phyloP scores from a whole-genome alignment of 2,888 invertebrate species.

The Platycheirus rosarum region DNA sequence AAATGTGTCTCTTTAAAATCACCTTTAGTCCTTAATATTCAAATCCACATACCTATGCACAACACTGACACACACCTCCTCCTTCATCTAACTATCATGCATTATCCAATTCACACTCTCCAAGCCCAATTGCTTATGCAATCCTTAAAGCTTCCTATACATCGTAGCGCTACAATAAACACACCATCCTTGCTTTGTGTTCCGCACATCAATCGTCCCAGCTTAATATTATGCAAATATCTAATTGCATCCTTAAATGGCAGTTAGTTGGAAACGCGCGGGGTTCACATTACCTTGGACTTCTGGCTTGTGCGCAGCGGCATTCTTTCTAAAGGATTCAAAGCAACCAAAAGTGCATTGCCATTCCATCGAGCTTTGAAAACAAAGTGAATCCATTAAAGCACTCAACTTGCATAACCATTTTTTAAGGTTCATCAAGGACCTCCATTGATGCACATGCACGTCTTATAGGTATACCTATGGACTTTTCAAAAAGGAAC shows the following conservation, averaged over 20 bases:
- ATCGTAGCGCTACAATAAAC: constrained; percentile 9
- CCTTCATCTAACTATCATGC: constrained; percentile 6
- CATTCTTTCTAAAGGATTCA: constrained; percentile 29
- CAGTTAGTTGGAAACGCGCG: not conserved
- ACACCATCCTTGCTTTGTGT: constrained; percentile 19
- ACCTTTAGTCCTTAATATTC: constrained; percentile 10
- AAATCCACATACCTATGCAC: too few species aligned
- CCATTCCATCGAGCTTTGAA: constrained; percentile 22
- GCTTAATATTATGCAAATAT: constrained; percentile 58
- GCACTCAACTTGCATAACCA: constrained; percentile 68
- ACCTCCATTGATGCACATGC: constrained; percentile 50
- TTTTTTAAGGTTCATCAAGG: constrained; percentile 58
- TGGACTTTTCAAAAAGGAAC: constrained; percentile 17
- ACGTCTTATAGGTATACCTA: not conserved
- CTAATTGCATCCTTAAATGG: constrained; percentile 50
- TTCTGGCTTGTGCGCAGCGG: constrained; percentile 53
- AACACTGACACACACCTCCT: too few species aligned
- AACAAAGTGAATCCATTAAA: constrained; percentile 73
- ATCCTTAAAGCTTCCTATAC: not conserved
- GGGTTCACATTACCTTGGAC: constrained; percentile 32
- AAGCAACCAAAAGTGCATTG: constrained; percentile 49
- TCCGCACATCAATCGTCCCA: constrained; percentile 5
- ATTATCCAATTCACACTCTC: constrained; percentile 45
- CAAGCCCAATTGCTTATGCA: constrained; percentile 27
- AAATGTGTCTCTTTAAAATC: not conserved